Conservation (phyloP, 2,797 vertebrate species). For the Graptemys geographica region DNA sequence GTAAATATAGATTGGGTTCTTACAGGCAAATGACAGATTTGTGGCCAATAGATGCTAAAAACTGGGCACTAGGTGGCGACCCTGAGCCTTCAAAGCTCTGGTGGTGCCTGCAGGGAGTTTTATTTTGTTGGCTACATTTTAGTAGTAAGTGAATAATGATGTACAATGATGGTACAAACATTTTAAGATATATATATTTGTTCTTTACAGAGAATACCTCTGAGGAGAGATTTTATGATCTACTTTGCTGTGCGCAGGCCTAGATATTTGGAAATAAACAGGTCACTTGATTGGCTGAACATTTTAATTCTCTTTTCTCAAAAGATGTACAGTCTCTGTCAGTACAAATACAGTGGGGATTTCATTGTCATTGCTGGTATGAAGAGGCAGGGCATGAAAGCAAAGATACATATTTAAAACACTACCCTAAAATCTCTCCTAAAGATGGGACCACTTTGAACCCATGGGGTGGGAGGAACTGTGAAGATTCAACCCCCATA, state of each 20-base stretch:
- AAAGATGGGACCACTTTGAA: background rate
- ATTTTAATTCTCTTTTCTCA: background rate
- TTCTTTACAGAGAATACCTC: background rate
- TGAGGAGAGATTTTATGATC: background rate
- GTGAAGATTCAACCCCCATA: background rate
- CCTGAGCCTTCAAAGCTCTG: conserved; percentile 18
- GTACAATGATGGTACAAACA: background rate
- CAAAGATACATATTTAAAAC: background rate
- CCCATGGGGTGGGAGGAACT: background rate
- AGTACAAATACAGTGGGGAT: background rate
- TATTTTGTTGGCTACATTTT: background rate
- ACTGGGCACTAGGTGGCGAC: conserved; percentile 27
- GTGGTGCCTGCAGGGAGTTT: background rate
- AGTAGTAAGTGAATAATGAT: background rate
- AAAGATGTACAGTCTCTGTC: background rate
- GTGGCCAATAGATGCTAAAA: background rate
- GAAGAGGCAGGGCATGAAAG: background rate
- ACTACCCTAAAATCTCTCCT: background rate
- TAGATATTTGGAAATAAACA: background rate
- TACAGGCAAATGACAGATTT: background rate
- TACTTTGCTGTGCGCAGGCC: background rate
- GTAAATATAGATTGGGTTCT: background rate
- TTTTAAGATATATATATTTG: background rate
- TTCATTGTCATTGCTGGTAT: background rate
- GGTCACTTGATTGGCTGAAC: background rate